Evolutionary conservation across 2,113 vertebrate genomes (phyloP), one percentile per base, ranked within the genome.

Genomic region (Sarotherodon lohbergeri): DNA sequence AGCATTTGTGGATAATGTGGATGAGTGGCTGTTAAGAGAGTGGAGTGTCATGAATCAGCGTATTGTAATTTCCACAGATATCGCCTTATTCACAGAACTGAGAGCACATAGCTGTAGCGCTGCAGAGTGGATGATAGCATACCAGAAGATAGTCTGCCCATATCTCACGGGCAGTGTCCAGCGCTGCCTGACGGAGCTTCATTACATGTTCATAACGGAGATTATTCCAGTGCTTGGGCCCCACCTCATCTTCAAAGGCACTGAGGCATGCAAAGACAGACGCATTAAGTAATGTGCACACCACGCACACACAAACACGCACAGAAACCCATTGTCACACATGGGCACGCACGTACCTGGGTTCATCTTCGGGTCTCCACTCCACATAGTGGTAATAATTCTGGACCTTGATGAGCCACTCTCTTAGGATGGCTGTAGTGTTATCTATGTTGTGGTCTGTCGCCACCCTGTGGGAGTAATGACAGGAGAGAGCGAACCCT

Each of bases 121-220:
- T 7, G 50, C 4, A 41, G 80, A 73, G 73, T 14, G 29, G 52
- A 24, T 36, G 71, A 85, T n/a, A 82, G 86, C 96, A 85, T 91
- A 98, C 98, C 97, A 98, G 92, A 55, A 98, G 93, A 90, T 98
- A 98, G 90, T 98, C 98, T 0, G 97, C 97, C 98, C 98, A 98
- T 86, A 97, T 96, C 86, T 98, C 97, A 3, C 97, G 96, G 3
- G 97, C 97, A 0, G 96, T 95, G 27, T 97, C 97, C 93, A 98
- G 89, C 1, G 97, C 98, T 0, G 97, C 98, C 94, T 98, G 98
- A 1, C 97, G 96, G 9, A 98, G 93, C 92, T 97, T 98, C 98
- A 98, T 97, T 17, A 98, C 89, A 0, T 97, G 97, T 81, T 98
- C 97, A 0, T 98, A 98, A 11, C 97, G 97, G 0, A 94, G 90